These are phyloP conservation scores for Protodeltote pygarga DNA, from an alignment of 2,888 invertebrate species.

Conservation along the genomic window DNA sequence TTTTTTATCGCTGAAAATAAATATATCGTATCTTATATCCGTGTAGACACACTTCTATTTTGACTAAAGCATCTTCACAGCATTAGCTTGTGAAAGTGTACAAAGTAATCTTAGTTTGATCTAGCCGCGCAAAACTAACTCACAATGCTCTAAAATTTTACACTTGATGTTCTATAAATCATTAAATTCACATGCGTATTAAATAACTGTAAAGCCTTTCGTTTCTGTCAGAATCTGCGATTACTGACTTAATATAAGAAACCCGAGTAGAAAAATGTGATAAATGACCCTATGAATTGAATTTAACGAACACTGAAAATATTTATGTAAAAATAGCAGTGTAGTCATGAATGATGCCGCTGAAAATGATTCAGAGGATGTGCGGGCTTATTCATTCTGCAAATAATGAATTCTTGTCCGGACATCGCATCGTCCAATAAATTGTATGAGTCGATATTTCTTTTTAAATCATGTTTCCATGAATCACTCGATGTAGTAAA, in stretches of 20 bases:
- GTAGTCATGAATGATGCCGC: slow-evolving; percentile 9
- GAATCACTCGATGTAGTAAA: slow-evolving; percentile 25
- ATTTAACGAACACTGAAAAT: background rate
- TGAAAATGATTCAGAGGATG: slow-evolving; percentile 30
- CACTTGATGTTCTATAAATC: background rate
- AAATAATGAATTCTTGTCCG: slow-evolving; percentile 31
- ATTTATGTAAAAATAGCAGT: slow-evolving; percentile 9
- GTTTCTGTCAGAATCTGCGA: background rate
- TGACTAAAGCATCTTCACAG: slow-evolving; percentile 6
- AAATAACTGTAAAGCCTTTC: slow-evolving; percentile 12
- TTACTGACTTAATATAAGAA: background rate
- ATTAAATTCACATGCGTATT: slow-evolving; percentile 1
- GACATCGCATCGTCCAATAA: slow-evolving; percentile 25
- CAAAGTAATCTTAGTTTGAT: slow-evolving; percentile 20
- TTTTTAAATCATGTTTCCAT: slow-evolving; percentile 9
- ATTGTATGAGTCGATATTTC: slow-evolving; percentile 28
- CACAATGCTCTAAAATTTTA: slow-evolving; percentile 5
- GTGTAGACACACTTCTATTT: slow-evolving; percentile 14
- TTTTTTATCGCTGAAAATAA: slow-evolving; percentile 19
- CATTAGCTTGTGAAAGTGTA: slow-evolving; percentile 26
- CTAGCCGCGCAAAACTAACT: slow-evolving; percentile 1
- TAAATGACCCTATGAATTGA: background rate
- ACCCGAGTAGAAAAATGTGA: background rate
- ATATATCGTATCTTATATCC: slow-evolving; percentile 7
- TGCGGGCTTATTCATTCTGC: slow-evolving; percentile 5